Evolutionary conservation across 30 jellyfish, hydroid and myxozoan genomes (phyloP), one percentile per base, ranked within the genome.

Genomic region (Mastigias papua): DNA sequence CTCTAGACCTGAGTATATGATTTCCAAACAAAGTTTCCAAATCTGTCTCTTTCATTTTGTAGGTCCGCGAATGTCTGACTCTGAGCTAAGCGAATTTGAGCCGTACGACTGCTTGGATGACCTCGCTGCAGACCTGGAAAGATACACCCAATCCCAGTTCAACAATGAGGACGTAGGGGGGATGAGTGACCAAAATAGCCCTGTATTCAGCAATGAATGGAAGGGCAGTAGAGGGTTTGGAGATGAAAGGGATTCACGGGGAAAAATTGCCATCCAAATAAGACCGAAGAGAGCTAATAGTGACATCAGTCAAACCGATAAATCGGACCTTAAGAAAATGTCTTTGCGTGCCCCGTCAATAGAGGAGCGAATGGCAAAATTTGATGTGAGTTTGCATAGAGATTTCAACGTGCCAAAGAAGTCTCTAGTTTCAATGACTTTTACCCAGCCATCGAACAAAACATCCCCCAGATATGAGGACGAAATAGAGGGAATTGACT

Each of bases 51-150:
- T 54, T 10, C 7, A 5, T 54, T 19, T 54, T 54, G 20, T 6
- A 19, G 67, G 2, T 63, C 9, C 19, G 50, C 94, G 35, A 66
- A 85, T 85, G 94, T 71, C 94, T 35, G 94, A 73, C 46, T 54
- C 94, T 19, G 94, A 85, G 27, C 33, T 77, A 74, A 85, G 94
- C 75, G 94, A 85, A 61, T 85, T 85, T 71, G 94, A 85, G 78
- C 94, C 94, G 30, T 85, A 85, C 83, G 88, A 85, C 34, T 72
- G 94, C 31, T 85, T 31, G 25, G 94, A 85, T 69, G 94, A 85
- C 62, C 86, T 85, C n/a, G 94, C 72, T 2, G 94, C 94, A 8
- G 94, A 85, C 77, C 88, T 85, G 23, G 94, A 85, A 62, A 73
- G 94, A 60, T 85, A 70, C 27, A 85, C 94, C 48, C 70, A 49